Conservation (phyloP, 2,888 invertebrate genomes). For the Scaptomyza reducta region DNA sequence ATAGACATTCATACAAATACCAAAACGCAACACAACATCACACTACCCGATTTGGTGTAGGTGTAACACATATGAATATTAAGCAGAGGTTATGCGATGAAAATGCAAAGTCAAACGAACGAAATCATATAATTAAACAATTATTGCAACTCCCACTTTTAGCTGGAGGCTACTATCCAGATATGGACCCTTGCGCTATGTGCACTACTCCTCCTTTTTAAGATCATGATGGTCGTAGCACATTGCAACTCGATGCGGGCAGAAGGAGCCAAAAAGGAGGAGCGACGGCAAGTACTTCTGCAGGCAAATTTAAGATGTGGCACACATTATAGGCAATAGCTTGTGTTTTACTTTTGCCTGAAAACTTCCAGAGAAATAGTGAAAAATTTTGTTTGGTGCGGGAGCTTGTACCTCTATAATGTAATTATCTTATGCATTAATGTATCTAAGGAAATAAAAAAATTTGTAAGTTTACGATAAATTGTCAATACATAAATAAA, state of each 20-base stretch:
- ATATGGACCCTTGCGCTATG: slow-evolving; percentile 81
- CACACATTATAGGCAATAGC: slow-evolving; percentile 74
- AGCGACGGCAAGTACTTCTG: slow-evolving; percentile 64
- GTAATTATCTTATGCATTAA: background rate
- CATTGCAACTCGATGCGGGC: slow-evolving; percentile 22
- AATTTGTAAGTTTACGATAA: background rate
- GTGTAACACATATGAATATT: slow-evolving; percentile 65
- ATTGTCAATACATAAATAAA: background rate
- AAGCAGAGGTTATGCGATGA: slow-evolving; percentile 75
- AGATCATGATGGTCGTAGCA: slow-evolving; percentile 77
- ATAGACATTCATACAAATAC: background rate
- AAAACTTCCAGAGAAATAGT: slow-evolving; percentile 20
- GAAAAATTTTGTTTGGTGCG: background rate
- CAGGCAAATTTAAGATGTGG: slow-evolving; percentile 67
- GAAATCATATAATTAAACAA: slow-evolving; percentile 85
- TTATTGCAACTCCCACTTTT: slow-evolving; percentile 85
- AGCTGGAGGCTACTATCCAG: slow-evolving; percentile 81
- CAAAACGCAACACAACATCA: slow-evolving; percentile 8
- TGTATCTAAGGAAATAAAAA: background rate
- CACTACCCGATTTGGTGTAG: slow-evolving; percentile 45
- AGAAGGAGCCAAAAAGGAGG: slow-evolving; percentile 40
- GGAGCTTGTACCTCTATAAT: background rate
- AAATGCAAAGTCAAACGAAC: slow-evolving; percentile 82
- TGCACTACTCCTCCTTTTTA: slow-evolving; percentile 84
- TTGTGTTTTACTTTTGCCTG: slow-evolving; percentile 69